Evolutionary conservation across 2,113 vertebrate genomes (phyloP).

Genomic region (Dasyurus viverrinus): DNA sequence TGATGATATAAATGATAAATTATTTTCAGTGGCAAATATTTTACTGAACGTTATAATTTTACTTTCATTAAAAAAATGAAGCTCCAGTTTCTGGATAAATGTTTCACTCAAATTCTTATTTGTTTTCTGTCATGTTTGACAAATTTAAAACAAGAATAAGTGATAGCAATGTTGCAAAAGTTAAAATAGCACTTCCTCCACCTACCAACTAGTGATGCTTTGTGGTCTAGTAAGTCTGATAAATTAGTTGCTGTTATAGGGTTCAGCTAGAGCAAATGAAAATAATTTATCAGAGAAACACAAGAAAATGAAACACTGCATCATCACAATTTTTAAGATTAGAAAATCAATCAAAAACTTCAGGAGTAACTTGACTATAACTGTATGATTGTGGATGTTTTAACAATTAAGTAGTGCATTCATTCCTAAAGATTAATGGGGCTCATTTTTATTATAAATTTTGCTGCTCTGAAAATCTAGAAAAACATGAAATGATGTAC

Average conservation of each 20-base stretch:
- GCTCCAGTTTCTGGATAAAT: not conserved
- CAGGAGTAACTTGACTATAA: slow-evolving; percentile 64
- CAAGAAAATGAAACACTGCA: slow-evolving; percentile 72
- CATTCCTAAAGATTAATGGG: slow-evolving; percentile 64
- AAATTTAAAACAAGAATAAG: slow-evolving; percentile 68
- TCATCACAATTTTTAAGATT: slow-evolving; percentile 60
- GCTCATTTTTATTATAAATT: slow-evolving; percentile 51
- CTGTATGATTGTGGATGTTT: slow-evolving; percentile 41
- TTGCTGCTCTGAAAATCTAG: slow-evolving; percentile 53
- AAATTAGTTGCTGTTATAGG: slow-evolving; percentile 68
- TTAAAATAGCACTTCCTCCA: slow-evolving; percentile 58
- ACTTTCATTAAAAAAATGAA: slow-evolving; percentile 28
- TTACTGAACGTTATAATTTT: slow-evolving; percentile 41
- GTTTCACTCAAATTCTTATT: slow-evolving; percentile 47
- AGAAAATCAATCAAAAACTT: slow-evolving; percentile 75
- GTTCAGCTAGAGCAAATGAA: slow-evolving; percentile 79
- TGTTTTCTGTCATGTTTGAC: slow-evolving; percentile 55
- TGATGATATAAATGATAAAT: not conserved
- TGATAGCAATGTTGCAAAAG: slow-evolving; percentile 55
- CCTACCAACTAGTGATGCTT: slow-evolving; percentile 52
- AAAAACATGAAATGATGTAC: slow-evolving; percentile 46
- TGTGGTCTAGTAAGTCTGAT: slow-evolving; percentile 61
- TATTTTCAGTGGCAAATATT: slow-evolving; percentile 37
- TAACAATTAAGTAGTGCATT: slow-evolving; percentile 63
- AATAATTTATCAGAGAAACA: slow-evolving; percentile 77